Evolutionary conservation across 2,797 vertebrate genomes (phyloP).

Genomic region (Sciaenops ocellatus): DNA sequence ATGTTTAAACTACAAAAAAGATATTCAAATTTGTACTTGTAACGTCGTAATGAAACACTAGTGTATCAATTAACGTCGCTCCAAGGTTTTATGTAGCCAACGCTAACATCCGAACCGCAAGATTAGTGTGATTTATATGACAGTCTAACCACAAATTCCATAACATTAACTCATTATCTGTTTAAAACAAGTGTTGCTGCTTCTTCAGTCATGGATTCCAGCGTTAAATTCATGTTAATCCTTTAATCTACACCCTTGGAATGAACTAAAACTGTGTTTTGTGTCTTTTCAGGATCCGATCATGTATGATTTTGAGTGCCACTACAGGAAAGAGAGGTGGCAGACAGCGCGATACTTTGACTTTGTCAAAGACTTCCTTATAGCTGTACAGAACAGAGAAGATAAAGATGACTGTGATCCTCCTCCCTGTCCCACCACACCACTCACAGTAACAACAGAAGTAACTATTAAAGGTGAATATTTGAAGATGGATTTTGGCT

Average conservation of each 20-base stretch:
- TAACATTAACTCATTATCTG: too few relatives aligned
- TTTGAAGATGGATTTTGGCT: background rate
- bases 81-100: background rate
- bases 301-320: slow-evolving; percentile 85
- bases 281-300: slow-evolving; percentile 71
- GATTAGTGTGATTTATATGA: background rate
- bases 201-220: background rate
- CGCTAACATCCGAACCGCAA: background rate
- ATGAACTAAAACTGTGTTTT: background rate
- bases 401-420: slow-evolving; percentile 78
- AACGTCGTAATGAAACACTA: too few relatives aligned
- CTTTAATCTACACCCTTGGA: background rate
- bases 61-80: background rate
- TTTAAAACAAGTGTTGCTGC: background rate
- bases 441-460: slow-evolving; percentile 44
- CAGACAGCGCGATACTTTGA: slow-evolving; percentile 83
- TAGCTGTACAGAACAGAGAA: slow-evolving; percentile 73
- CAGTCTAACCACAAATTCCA: background rate
- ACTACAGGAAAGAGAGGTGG: slow-evolving; percentile 83
- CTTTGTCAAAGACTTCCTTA: slow-evolving; percentile 83
- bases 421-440: slow-evolving; percentile 81
- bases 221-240: background rate
- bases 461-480: slow-evolving; percentile 63
- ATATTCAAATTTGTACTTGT: background rate
- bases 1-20: slow-evolving; percentile 1